A percentile compares a stretch with the other conserved stretches of the same genome.
Evolutionary conservation across 2,888 invertebrate species (phyloP).

Genomic region (Chymomyza amoena): DNA sequence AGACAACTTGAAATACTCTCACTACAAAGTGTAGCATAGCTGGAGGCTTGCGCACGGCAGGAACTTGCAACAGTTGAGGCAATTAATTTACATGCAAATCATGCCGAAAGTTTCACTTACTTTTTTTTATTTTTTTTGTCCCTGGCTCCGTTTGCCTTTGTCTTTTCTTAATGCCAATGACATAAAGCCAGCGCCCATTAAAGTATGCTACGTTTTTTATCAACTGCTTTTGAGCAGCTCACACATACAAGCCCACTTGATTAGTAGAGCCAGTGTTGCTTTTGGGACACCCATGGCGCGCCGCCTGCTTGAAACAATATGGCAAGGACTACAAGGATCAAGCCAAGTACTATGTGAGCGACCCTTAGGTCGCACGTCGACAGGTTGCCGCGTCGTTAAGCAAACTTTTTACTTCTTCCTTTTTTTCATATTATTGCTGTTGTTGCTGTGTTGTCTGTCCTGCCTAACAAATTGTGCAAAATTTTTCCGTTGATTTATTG

Average conservation of each 20-base stretch:
- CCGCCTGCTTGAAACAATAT: slow-evolving; percentile 67
- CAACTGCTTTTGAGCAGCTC: not conserved
- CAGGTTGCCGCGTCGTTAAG: slow-evolving; percentile 65
- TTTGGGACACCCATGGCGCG: slow-evolving; percentile 52
- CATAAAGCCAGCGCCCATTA: slow-evolving; percentile 27
- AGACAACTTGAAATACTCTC: not conserved
- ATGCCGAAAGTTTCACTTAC: slow-evolving; percentile 56
- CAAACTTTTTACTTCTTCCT: slow-evolving; percentile 33
- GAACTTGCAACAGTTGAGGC: slow-evolving; percentile 66
- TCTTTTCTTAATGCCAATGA: not conserved
- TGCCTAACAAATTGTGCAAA: slow-evolving; percentile 64
- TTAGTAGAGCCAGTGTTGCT: slow-evolving; percentile 45
- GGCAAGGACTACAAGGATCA: slow-evolving; percentile 25
- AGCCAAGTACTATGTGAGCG: slow-evolving; percentile 39
- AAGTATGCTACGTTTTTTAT: slow-evolving; percentile 30
- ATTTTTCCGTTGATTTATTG: slow-evolving; percentile 59
- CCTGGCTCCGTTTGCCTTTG: not conserved
- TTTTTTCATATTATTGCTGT: slow-evolving; percentile 11
- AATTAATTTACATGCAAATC: slow-evolving; percentile 77
- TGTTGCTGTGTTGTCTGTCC: not conserved
- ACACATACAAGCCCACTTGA: slow-evolving; percentile 47
- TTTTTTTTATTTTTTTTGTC: slow-evolving; percentile 11
- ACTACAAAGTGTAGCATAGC: slow-evolving; percentile 53
- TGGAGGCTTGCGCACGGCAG: slow-evolving; percentile 27
- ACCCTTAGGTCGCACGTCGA: slow-evolving; percentile 65